Evolutionary conservation across 2,113 vertebrate genomes (phyloP), one percentile per base, ranked within the genome.

Genomic region (Tyto alba): DNA sequence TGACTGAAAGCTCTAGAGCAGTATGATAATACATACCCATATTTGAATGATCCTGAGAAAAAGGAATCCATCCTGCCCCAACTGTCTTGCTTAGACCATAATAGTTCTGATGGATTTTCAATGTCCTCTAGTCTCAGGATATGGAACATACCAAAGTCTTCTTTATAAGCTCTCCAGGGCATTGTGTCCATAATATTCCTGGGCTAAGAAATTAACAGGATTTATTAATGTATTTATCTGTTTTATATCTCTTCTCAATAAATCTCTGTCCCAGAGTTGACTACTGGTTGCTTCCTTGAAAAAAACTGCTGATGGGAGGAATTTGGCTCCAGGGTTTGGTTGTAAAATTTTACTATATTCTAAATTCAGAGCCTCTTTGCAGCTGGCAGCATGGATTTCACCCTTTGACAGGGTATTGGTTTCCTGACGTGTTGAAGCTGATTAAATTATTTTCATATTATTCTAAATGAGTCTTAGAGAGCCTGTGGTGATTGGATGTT

Each of bases 331-430:
- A 41, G 60, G 23, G 10, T 59, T 71, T 41, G 29, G n/a, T 26
- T 87, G 48, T 81, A 89, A 89, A 84, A 29, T 77, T 94, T 89
- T 81, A 85, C 38, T 93, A 5, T 63, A 32, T 80, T 89, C 66
- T 85, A 89, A 91, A 94, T 71, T 52, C 60, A 87, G 73, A 84
- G 27, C 41, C n/a, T 82, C 77, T 50, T 75, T 92, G 91, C 59
- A 94, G 36, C 69, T 91, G 93, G 64, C 55, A 93, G 38, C 3
- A 5, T 36, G 69, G 93, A 94, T 91, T 95, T 93, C 85, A 47
- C 56, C 36, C 47, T 89, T 48, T 4, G 90, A 88, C 38, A 34
- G 82, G 47, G 41, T 62, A 82, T 59, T 81, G 66, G 34, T 80
- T 87, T 94, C 64, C 60, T 82, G 82, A 43, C 71, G 67, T 16